A percentile compares a stretch with the other conserved stretches of the same genome.
Conservation (phyloP, 2,797 vertebrate genomes). For the Ataeniobius toweri region DNA sequence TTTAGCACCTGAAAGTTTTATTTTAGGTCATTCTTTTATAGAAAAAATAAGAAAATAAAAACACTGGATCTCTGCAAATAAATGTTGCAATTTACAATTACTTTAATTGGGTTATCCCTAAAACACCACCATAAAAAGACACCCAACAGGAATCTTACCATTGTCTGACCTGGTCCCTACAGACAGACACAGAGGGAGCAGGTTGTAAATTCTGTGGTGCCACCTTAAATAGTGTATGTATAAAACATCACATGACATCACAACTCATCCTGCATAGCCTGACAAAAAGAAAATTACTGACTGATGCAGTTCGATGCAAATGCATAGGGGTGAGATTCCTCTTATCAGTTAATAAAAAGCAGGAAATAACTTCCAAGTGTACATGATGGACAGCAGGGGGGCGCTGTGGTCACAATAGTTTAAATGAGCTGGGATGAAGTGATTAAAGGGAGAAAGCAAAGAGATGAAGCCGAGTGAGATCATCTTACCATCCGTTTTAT, state of each 20-base stretch:
- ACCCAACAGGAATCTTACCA: constrained; percentile 83
- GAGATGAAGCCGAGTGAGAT: constrained; percentile 68
- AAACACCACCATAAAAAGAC: constrained; percentile 49
- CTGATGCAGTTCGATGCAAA: constrained; percentile 14
- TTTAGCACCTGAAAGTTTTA: not conserved
- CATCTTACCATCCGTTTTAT: constrained; percentile 99
- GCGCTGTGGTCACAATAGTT: constrained; percentile 54
- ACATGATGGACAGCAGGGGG: constrained; percentile 58
- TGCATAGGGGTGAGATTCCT: constrained; percentile 5
- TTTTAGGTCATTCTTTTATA: not conserved
- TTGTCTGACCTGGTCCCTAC: constrained; percentile 88
- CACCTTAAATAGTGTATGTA: not conserved
- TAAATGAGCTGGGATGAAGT: constrained; percentile 38
- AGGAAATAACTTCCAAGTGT: constrained; percentile 21
- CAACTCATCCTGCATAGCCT: constrained; percentile 1
- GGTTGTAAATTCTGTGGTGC: constrained; percentile 43
- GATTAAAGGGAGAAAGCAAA: constrained; percentile 38
- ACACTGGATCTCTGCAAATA: not conserved
- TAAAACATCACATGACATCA: not conserved
- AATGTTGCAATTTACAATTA: not conserved
- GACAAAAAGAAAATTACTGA: constrained; percentile 5
- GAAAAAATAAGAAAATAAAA: not conserved
- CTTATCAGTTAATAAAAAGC: constrained; percentile 29
- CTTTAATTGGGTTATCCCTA: constrained; percentile 14
- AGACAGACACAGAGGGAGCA: constrained; percentile 69